Conservation (phyloP, 2,888 invertebrate genomes). For the Meta bourneti region DNA sequence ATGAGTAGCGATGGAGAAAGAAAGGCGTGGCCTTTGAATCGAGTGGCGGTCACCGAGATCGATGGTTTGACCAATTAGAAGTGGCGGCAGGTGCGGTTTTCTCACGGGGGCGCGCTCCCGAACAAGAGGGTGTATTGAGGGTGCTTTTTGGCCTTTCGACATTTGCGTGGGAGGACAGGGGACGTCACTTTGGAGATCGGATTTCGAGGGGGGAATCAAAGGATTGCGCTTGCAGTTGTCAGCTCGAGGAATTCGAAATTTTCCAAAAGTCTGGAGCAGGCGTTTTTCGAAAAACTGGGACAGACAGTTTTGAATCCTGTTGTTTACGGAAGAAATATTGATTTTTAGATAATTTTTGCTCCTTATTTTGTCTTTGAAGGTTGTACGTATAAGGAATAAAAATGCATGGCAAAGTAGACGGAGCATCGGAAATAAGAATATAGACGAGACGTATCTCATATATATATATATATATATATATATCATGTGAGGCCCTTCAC, state of each 20-base stretch:
- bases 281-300: no score
- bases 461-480: no score
- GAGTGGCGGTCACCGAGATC: constrained; percentile 66
- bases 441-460: no score
- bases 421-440: no score
- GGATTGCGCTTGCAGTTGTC: neutral
- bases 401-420: no score
- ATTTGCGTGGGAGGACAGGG: neutral
- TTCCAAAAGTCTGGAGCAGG: neutral
- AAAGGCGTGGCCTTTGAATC: constrained; percentile 45
- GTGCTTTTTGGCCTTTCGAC: constrained; percentile 69
- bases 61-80: constrained; percentile 73
- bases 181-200: constrained; percentile 12
- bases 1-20: neutral
- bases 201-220: neutral
- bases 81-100: constrained; percentile 67
- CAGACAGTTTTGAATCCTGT: no score
- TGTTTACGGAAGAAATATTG: no score
- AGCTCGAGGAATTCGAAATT: neutral
- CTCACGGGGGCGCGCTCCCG: constrained; percentile 64
- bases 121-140: constrained; percentile 59
- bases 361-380: no score
- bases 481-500: no score
- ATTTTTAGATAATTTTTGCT: no score
- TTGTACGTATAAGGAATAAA: no score